phyloP scores from a whole-genome alignment of 2,797 vertebrate genomes.

The Phalloptychus januarius region DNA sequence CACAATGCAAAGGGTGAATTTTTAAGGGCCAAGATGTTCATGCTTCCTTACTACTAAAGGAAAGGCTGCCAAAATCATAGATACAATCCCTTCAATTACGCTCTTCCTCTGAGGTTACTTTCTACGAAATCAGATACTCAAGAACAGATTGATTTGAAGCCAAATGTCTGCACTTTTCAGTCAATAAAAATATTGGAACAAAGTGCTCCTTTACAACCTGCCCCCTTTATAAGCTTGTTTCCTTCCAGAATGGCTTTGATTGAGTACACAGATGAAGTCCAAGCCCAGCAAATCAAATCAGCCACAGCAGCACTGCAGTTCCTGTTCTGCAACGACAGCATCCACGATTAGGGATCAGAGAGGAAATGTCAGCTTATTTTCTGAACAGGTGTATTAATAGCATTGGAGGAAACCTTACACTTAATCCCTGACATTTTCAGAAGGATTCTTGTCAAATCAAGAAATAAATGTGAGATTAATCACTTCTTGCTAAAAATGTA shows the following conservation, averaged over 20 bases:
- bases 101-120: slow-evolving; percentile 7
- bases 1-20: slow-evolving; percentile 13
- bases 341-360: slow-evolving; percentile 23
- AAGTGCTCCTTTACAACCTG: slow-evolving; percentile 18
- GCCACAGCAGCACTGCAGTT: slow-evolving; percentile 10
- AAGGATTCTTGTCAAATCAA: neutral
- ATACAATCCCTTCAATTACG: slow-evolving; percentile 8
- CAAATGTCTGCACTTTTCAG: slow-evolving; percentile 14
- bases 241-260: slow-evolving; percentile 37
- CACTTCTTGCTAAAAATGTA: neutral
- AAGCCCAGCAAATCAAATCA: slow-evolving; percentile 11
- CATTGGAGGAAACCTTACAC: slow-evolving; percentile 29
- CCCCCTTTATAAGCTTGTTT: slow-evolving; percentile 28
- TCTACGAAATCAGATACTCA: slow-evolving; percentile 8
- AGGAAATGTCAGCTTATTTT: slow-evolving; percentile 35
- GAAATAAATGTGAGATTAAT: neutral
- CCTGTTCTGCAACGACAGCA: slow-evolving; percentile 24
- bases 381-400: slow-evolving; percentile 37
- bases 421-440: neutral
- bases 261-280: slow-evolving; percentile 23
- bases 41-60: neutral
- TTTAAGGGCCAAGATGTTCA: slow-evolving; percentile 18
- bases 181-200: slow-evolving; percentile 23
- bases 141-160: neutral
- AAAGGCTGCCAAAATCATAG: slow-evolving; percentile 21